Evolutionary conservation across 2,113 vertebrate species (phyloP).

Genomic region (Centropus unirufus): DNA sequence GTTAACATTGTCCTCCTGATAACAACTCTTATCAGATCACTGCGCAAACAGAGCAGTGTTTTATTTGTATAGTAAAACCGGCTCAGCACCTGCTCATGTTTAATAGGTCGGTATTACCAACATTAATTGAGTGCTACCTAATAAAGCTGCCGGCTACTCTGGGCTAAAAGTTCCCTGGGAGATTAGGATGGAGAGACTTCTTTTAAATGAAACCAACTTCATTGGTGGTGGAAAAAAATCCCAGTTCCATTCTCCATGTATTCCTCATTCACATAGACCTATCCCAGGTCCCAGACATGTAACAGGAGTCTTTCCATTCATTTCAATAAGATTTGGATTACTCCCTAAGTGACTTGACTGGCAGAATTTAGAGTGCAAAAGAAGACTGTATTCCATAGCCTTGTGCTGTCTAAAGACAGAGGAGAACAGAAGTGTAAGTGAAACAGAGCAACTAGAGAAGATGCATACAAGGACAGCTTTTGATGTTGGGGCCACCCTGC

Average conservation of each 20-base stretch:
- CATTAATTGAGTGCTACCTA: neutral
- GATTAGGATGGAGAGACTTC: neutral
- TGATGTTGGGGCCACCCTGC: neutral
- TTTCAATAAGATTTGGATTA: neutral
- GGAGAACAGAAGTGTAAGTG: neutral
- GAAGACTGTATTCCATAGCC: neutral
- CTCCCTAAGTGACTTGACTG: neutral
- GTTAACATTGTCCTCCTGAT: neutral
- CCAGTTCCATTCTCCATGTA: neutral
- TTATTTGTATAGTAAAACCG: neutral
- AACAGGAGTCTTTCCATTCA: neutral
- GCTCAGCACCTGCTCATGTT: neutral
- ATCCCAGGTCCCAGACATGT: neutral
- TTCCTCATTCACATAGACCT: neutral
- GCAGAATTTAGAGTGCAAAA: neutral
- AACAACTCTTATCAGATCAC: neutral
- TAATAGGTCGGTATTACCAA: neutral
- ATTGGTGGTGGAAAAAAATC: neutral
- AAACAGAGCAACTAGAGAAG: neutral
- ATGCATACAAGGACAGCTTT: neutral
- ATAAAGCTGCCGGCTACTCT: neutral
- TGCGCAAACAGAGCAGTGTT: neutral
- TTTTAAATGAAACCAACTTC: neutral
- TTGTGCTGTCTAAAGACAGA: neutral
- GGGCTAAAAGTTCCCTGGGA: neutral